Evolutionary conservation across 2,113 vertebrate genomes (phyloP).

Genomic region (Tilapia sparmanii): DNA sequence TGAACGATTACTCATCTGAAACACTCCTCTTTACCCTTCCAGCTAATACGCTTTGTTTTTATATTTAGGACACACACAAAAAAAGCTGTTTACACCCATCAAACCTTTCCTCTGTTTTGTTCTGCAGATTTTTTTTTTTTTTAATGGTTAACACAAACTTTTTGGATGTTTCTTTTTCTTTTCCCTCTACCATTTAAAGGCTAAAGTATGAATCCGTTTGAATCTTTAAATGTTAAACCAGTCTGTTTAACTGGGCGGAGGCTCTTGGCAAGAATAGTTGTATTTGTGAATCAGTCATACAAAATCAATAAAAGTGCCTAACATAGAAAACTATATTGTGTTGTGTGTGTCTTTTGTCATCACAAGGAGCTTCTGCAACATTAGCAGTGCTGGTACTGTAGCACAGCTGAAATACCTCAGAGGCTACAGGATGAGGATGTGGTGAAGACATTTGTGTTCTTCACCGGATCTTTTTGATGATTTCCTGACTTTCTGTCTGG

Average conservation of each 20-base stretch:
- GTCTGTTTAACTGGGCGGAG: constrained; percentile 17
- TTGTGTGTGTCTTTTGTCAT: neutral
- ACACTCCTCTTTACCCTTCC: constrained; percentile 21
- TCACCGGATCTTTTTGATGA: neutral
- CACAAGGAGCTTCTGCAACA: neutral
- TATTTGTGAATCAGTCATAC: constrained; percentile 61
- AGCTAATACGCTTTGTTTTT: neutral
- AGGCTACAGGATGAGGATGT: neutral
- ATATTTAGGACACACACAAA: neutral
- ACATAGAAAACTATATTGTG: constrained; percentile 57
- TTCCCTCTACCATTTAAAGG: neutral
- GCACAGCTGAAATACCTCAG: neutral
- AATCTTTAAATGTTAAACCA: constrained; percentile 2
- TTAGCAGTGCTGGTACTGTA: neutral
- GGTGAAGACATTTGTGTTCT: neutral
- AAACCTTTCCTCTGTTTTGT: neutral
- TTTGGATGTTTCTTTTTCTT: neutral
- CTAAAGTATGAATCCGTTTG: neutral
- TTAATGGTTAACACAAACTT: neutral
- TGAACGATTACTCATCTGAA: neutral
- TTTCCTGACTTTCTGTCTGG: neutral
- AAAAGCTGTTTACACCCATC: neutral
- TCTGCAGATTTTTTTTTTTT: neutral
- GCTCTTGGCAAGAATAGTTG: constrained; percentile 34
- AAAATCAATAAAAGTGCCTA: constrained; percentile 77